Base-by-base conservation (phyloP, 2,888 invertebrate species). In the Thecocarcelia acutangulata region DNA sequence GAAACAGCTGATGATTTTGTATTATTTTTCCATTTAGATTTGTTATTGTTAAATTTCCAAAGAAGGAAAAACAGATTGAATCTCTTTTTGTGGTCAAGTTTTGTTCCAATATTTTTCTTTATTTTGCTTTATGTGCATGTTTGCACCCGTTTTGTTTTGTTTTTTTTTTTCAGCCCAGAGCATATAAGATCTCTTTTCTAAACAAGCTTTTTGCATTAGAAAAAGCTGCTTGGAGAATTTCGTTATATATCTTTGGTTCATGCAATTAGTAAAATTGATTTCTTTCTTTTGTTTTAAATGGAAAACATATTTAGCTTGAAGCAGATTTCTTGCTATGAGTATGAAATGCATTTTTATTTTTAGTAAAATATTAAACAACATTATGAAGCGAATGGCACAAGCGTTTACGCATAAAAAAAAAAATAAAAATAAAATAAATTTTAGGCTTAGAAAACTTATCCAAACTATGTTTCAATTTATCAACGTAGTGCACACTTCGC, bases 11-110 rank as follows among this genome's bases (percentile, higher is more conserved):
- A 69, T 69, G 13, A 56, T 11, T 19, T 15, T 8, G 37, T 48
- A 13, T 42, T 64, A 64, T 77, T 77, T 72, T 78, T 21, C 58
- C 44, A 72, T 66, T 72, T 58, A 42, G 6, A 46, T 37, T 66
- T 74, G 9, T 75, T 33, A 6, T 66, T 40, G 40, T 59, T 44
- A n/a, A 50, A 24, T n/a, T 24, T 9, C 2, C 17, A n/a, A 4
- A 28, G 50, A 63, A 42, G 48, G 54, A 61, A 42, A 15, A 42
- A 42, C 3, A 44, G 15, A 42, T 44, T 24, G 17, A 15, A 33
- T n/a, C 15, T 21, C 13, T n/a, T 44, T 3, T 24, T 4, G 21
- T 33, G 44, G 44, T 61, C 42, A 3, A 15, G 52, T 44, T 40
- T 56, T 5, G 13, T 50, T 40, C 40, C 37, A 48, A 37, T 59